Percentiles rank a stretch among this genome's conserved stretches.
Conservation (phyloP, 1,140 invertebrate species). For the Calliphora vicina region DNA sequence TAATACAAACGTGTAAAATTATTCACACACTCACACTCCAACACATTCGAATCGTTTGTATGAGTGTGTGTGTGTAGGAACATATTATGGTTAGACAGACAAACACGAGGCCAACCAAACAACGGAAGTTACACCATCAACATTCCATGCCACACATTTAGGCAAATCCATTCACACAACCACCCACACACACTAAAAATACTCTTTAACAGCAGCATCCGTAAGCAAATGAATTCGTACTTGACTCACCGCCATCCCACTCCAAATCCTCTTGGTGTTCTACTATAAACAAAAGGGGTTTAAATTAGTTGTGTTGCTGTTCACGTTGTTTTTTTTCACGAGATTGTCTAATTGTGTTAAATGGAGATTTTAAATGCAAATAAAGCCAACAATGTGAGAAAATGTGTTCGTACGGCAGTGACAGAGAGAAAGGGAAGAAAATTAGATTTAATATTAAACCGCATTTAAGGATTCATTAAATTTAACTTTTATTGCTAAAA, state of each 20-base stretch:
- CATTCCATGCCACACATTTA: background rate
- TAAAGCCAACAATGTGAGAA: background rate
- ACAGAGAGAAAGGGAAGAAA: background rate
- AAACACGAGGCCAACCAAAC: slow-evolving; percentile 1
- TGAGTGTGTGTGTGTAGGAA: background rate
- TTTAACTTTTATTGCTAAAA: background rate
- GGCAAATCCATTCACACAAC: background rate
- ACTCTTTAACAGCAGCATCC: background rate
- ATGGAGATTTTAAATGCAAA: slow-evolving; percentile 32
- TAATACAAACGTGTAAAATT: slow-evolving; percentile 7
- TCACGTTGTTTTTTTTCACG: background rate
- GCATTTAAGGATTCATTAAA: background rate
- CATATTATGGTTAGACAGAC: slow-evolving; percentile 4
- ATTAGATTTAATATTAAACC: background rate
- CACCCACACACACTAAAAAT: slow-evolving; percentile 6
- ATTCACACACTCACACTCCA: background rate
- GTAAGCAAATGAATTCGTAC: background rate
- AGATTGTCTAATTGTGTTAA: slow-evolving; percentile 32
- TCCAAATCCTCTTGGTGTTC: background rate
- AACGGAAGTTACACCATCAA: slow-evolving; percentile 23
- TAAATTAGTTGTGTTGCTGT: slow-evolving; percentile 1
- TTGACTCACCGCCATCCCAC: background rate
- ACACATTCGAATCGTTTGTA: background rate
- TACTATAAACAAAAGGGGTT: background rate
- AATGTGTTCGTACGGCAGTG: background rate